Evolutionary conservation across 2,113 vertebrate genomes (phyloP), one percentile per base, ranked within the genome.

Genomic region (Casuarius casuarius): DNA sequence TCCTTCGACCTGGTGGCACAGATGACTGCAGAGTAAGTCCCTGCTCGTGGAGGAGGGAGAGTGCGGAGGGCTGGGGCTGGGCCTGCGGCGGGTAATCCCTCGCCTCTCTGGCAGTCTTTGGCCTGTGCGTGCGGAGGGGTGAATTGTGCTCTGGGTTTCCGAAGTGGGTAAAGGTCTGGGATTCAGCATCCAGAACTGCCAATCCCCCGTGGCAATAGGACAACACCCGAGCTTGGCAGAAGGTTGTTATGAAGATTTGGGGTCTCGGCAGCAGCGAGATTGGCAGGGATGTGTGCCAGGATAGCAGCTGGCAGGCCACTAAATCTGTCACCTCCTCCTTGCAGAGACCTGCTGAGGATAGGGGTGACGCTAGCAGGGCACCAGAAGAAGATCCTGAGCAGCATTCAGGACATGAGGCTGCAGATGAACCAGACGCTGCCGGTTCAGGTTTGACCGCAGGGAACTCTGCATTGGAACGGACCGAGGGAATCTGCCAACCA

Each of bases 351-450:
- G 95, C 98, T 99, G 96, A 99, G 99, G 98, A 99, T 99, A 98
- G 99, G 99, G 40, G 99, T 99, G 95, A 99, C 99, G 28, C 96
- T 99, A 98, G 99, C 99, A 7, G 99, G 99, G 68, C 99, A 99
- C 97, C 99, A 99, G 98, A 99, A 99, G 98, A 99, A 99, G 98
- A 99, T 99, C 92, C 98, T 99, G 42, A 99, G 99, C 98, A 99
- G 99, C 97, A 99, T 99, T 98, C 99, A 99, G 98, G 99, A 99
- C 98, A 99, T 99, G 99, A 98, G 99, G 98, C 98, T 99, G 98
- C 99, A 99, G 98, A 99, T 99, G 99, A 99, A 99, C 98, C 99
- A 99, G 98, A 99, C 99, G 0, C 98, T 99, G 96, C 99, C 99
- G 3, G 99, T 99, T 97, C 99, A 99, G 98, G 99, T 99, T 98